A percentile compares a stretch with the other conserved stretches of the same genome.
Conservation (phyloP, 2,888 invertebrate genomes). For the Leptinotarsa haldemani region DNA sequence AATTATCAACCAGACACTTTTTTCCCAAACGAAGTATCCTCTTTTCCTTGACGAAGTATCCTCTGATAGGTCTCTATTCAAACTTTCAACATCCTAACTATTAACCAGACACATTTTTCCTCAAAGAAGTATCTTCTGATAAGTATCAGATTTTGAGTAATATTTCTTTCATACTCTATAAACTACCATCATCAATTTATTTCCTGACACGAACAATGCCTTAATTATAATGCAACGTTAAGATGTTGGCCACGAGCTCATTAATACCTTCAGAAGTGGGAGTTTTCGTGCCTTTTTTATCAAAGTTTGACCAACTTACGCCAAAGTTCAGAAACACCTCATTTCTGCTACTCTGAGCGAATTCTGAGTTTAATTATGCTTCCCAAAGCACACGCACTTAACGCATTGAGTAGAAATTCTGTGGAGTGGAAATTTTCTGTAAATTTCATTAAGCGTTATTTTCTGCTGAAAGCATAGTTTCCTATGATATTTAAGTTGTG, state of each 20-base stretch:
- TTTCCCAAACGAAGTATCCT: not conserved
- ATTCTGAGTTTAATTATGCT: constrained; percentile 8
- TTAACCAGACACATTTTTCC: no score
- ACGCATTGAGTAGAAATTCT: constrained; percentile 3
- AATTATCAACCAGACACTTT: no score
- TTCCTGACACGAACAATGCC: constrained; percentile 22
- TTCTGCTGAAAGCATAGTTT: constrained; percentile 10
- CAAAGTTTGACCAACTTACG: constrained; percentile 26
- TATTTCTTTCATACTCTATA: constrained; percentile 23
- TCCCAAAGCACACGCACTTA: constrained; percentile 6
- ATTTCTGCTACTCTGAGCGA: not conserved
- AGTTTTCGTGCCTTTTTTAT: constrained; percentile 33
- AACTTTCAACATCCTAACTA: no score
- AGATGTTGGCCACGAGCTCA: constrained; percentile 25
- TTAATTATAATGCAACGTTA: constrained; percentile 26
- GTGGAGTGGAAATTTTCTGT: not conserved
- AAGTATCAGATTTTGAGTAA: not conserved
- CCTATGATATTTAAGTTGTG: not conserved
- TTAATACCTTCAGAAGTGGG: constrained; percentile 13
- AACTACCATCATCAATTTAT: constrained; percentile 8
- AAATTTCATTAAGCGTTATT: constrained; percentile 4
- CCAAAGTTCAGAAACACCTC: constrained; percentile 23
- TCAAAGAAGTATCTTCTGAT: not conserved
- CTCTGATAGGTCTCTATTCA: not conserved
- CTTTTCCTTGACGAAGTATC: not conserved